Conservation (phyloP, 2,888 invertebrate species). For the Morpho deidamia region DNA sequence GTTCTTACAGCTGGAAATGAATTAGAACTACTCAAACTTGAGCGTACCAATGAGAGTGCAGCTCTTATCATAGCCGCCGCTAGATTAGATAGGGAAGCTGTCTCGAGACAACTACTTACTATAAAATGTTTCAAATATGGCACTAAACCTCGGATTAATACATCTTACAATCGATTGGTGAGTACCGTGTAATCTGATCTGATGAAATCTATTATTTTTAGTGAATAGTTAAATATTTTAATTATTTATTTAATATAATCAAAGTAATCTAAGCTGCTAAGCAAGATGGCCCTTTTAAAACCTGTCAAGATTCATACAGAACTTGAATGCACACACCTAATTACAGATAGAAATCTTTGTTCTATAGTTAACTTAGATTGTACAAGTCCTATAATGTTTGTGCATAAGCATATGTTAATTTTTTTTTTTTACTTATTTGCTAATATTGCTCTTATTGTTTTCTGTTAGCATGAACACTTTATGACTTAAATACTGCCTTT, state of each 20-base stretch:
- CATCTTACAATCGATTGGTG: slow-evolving; percentile 81
- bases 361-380: no score
- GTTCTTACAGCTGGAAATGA: slow-evolving; percentile 81
- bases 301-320: no score
- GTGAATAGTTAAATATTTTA: not conserved
- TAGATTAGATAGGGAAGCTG: slow-evolving; percentile 82
- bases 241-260: not conserved
- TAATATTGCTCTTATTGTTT: no score
- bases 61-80: slow-evolving; percentile 80
- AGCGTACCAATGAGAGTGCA: slow-evolving; percentile 80
- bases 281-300: no score
- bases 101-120: slow-evolving; percentile 78
- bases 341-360: no score
- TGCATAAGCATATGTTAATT: no score
- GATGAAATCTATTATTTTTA: no score
- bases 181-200: slow-evolving; percentile 24
- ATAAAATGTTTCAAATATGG: slow-evolving; percentile 84
- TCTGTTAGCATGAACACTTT: no score
- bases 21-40: slow-evolving; percentile 79
- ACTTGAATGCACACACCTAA: no score
- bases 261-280: no score
- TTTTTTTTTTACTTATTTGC: no score
- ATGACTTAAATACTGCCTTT: not conserved
- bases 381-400: no score
- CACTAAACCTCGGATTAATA: slow-evolving; percentile 55